Percentiles rank a stretch among this genome's conserved stretches.
Conservation (phyloP, 2,888 invertebrate species). For the Meliscaeva auricollis region DNA sequence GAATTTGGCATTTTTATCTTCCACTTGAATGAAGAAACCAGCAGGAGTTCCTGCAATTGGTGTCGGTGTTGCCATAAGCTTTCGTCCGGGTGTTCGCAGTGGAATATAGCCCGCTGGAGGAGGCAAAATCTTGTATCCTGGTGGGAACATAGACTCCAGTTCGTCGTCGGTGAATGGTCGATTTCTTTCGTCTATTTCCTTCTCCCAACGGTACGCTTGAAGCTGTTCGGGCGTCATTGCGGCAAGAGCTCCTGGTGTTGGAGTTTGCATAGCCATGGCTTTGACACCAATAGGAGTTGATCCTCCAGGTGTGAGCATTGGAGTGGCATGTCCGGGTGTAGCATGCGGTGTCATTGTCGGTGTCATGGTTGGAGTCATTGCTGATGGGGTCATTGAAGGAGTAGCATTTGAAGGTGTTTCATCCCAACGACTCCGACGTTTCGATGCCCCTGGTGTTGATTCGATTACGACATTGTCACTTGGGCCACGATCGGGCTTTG, state of each 20-base stretch:
- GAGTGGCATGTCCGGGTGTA: constrained; percentile 89
- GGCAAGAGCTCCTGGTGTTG: constrained; percentile 97
- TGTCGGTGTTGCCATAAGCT: constrained; percentile 98
- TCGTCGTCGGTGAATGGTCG: constrained; percentile 98
- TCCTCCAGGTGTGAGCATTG: constrained; percentile 92
- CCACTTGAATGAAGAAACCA: constrained; percentile 97
- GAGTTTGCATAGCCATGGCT: constrained; percentile 99
- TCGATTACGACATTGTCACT: constrained; percentile 91
- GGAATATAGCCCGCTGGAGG: constrained; percentile 98
- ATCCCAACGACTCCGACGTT: constrained; percentile 99
- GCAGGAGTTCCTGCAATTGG: constrained; percentile 96
- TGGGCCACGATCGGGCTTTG: constrained; percentile 94
- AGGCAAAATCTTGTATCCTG: constrained; percentile 98
- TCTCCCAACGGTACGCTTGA: constrained; percentile 98
- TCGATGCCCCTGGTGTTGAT: constrained; percentile 97
- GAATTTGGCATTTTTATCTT: constrained; percentile 93
- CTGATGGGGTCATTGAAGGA: constrained; percentile 89
- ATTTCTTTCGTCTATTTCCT: constrained; percentile 99
- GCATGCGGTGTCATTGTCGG: constrained; percentile 91
- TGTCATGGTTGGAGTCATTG: constrained; percentile 88
- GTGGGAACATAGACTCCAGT: constrained; percentile 98
- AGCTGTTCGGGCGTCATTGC: constrained; percentile 99
- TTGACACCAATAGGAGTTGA: constrained; percentile 95
- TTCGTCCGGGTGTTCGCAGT: constrained; percentile 98
- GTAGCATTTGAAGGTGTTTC: constrained; percentile 95